Base-by-base conservation (phyloP, 2,888 invertebrate species). In the Oscheius sp. region DNA sequence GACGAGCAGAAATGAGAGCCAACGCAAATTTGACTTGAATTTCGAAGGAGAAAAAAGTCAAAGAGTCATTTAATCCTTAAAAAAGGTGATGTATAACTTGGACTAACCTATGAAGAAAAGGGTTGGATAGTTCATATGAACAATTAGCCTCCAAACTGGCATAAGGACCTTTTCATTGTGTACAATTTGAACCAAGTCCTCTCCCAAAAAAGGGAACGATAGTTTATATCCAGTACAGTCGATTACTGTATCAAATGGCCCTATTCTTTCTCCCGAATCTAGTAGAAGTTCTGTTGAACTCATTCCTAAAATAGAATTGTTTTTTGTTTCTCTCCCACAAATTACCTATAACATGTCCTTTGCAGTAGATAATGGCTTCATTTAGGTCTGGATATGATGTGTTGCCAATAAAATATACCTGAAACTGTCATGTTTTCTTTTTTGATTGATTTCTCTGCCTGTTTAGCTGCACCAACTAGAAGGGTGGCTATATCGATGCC, bases 401-500 rank as follows among this genome's bases (percentile, higher is more conserved):
- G 6, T 23, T 31, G 1, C 65, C 65, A 10, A 65, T 53, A 17
- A 65, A 52, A 25, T 48, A 33, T 12, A 65, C 39, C 65, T 65
- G 25, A 29, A 65, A 23, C 4, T 33, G 2, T 4, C 4, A 23
- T 5, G 6, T 65, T 52, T 23, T 4, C 10, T 4, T 23, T 10
- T 45, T 64, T 70, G n/a, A 3, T 8, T 6, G 0, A 33, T 37
- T 34, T 20, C 17, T 20, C 15, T 4, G 72, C 76, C 64, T 70
- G 74, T 20, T 72, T 48, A 1, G 76, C 79, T 8, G 61, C 65
- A 25, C 71, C 69, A 6, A 72, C 73, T 69, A 92, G 84, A 74
- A 92, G 92, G 0, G 91, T 88, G 1, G 91, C 89, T 34, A 93
- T 90, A 82, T 93, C 93, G 1, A 83, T 66, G 0, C 95, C 95